Base-by-base conservation (phyloP, 92 coral and sea anemone species). In the Porites lobata region DNA sequence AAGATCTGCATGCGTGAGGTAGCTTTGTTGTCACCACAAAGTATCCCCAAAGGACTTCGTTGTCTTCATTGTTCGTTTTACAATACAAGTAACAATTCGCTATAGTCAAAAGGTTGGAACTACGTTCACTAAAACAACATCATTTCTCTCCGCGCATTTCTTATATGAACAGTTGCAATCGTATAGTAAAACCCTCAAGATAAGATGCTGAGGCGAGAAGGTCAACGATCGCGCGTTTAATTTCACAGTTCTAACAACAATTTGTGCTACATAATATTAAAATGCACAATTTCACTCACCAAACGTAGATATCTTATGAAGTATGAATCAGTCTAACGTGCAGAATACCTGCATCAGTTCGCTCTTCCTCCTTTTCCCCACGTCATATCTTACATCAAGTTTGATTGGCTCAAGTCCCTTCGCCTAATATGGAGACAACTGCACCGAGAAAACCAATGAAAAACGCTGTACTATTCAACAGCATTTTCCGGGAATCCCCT, bases 401-500 rank as follows among this genome's bases (percentile, higher is more conserved):
- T 52, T 67, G 85, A 81, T 81, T 81, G 76, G 85, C 54, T 81
- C 8, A 18, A 1, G 24, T 9, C 5, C 0, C 18, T 19, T 11
- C 0, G 68, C 85, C 85, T 69, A 20, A 82, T 70, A 56, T 69
- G 86, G 86, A 79, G 13, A 47, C 9, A 18, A 11, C 65, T 4
- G 7, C 13, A 15, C 24, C 17, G 2, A 8, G 76, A 53, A 14
- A 38, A 1, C 72, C 87, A 83, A 83, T 70, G 59, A 58, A 15
- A 82, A 32, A 10, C 59, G 24, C 6, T 47, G 71, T 72, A 61
- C 69, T 72, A 61, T 83, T 21, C 5, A 20, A 1, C 50, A 1
- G 7, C 6, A 6, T 17, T 50, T 84, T 50, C 63, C 80, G 87
- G 87, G 87, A 75, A 84, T 73, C 74, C 87, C 87, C 87, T 17